Evolutionary conservation across 2,113 vertebrate species (phyloP).

Genomic region (Spea bombifrons): DNA sequence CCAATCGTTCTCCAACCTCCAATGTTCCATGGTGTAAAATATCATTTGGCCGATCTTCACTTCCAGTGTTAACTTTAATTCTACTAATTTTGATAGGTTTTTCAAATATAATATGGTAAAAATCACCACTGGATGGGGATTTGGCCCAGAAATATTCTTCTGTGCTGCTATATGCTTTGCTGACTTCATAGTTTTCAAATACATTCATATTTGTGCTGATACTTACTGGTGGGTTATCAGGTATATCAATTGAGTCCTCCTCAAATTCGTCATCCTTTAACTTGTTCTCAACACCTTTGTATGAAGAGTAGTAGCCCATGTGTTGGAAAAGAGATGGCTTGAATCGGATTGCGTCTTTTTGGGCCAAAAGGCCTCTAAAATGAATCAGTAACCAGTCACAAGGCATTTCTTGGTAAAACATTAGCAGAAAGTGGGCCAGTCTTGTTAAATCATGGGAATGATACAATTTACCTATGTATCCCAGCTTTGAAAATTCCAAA

Average conservation of each 20-base stretch:
- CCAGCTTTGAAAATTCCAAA: slow-evolving; percentile 95
- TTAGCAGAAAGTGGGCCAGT: slow-evolving; percentile 92
- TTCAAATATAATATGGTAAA: slow-evolving; percentile 87
- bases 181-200: slow-evolving; percentile 91
- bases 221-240: slow-evolving; percentile 91
- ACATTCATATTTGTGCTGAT: slow-evolving; percentile 93
- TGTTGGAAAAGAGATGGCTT: slow-evolving; percentile 98
- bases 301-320: slow-evolving; percentile 98
- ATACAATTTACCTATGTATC: slow-evolving; percentile 97
- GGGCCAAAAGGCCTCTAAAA: slow-evolving; percentile 87
- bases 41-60: slow-evolving; percentile 92
- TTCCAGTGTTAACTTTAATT: slow-evolving; percentile 90
- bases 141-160: slow-evolving; percentile 98
- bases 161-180: slow-evolving; percentile 90
- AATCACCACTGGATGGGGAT: slow-evolving; percentile 84
- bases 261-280: slow-evolving; percentile 98
- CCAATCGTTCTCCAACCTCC: slow-evolving; percentile 85
- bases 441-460: slow-evolving; percentile 81
- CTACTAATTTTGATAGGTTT: slow-evolving; percentile 85
- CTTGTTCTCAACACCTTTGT: slow-evolving; percentile 94
- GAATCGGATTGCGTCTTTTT: slow-evolving; percentile 92
- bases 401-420: slow-evolving; percentile 99
- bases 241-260: slow-evolving; percentile 91
- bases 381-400: slow-evolving; percentile 96
- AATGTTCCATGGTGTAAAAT: slow-evolving; percentile 88